Conservation (phyloP, 2,888 invertebrate species). For the Campoletis raptor region DNA sequence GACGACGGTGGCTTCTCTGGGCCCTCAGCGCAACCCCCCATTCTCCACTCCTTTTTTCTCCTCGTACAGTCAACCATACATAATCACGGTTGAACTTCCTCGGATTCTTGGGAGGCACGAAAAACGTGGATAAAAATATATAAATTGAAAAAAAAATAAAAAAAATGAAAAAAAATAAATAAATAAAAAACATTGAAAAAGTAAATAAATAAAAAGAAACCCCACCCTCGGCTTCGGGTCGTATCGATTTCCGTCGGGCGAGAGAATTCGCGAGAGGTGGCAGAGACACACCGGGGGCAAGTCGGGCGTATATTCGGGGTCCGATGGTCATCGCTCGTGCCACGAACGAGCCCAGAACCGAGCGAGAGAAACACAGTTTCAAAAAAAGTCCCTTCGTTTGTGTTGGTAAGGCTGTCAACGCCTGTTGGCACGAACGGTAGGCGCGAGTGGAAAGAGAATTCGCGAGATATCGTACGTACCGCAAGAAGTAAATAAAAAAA, state of each 20-base stretch:
- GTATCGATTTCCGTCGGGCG: conserved; percentile 61
- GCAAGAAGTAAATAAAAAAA: conserved; percentile 33
- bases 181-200: too few relatives aligned
- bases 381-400: conserved; percentile 29
- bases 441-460: conserved; percentile 29
- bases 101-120: conserved; percentile 41
- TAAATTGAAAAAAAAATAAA: background rate
- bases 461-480: conserved; percentile 42
- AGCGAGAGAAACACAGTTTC: conserved; percentile 26
- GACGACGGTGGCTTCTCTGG: conserved; percentile 47
- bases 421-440: conserved; percentile 58
- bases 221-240: conserved; percentile 21
- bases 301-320: conserved; percentile 48
- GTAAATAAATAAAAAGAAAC: conserved; percentile 9
- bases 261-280: conserved; percentile 52
- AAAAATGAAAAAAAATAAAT: background rate
- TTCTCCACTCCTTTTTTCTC: conserved; percentile 50
- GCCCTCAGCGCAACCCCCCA: conserved; percentile 30
- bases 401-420: conserved; percentile 68
- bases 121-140: conserved; percentile 10
- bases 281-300: conserved; percentile 46
- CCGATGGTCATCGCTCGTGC: conserved; percentile 65
- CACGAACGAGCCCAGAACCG: conserved; percentile 31
- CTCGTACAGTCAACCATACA: conserved; percentile 25
- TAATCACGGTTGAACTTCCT: conserved; percentile 49